Evolutionary conservation across 1,140 invertebrate species (phyloP).

Genomic region (Eufriesea mexicana): DNA sequence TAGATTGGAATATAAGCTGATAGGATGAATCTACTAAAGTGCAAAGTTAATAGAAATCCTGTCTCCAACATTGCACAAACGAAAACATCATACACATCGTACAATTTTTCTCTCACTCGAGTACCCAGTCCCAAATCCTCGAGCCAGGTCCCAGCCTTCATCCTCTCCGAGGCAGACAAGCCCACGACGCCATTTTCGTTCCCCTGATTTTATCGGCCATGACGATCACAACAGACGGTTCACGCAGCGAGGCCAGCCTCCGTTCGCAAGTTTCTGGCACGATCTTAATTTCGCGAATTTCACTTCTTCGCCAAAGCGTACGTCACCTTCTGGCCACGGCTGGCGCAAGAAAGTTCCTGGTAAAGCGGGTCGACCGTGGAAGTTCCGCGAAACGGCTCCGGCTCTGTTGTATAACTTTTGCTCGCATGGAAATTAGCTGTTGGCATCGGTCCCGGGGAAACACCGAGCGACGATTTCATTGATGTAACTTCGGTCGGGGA

Average conservation of each 20-base stretch:
- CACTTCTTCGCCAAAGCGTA: not conserved
- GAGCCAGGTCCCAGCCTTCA: too few relatives aligned
- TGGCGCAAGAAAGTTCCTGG: not conserved
- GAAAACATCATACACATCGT: too few relatives aligned
- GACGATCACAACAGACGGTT: not conserved
- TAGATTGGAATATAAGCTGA: too few relatives aligned
- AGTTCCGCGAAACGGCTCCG: conserved; percentile 34
- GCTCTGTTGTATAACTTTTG: conserved; percentile 53
- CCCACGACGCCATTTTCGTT: not conserved
- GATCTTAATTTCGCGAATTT: conserved; percentile 16
- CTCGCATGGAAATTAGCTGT: conserved; percentile 67
- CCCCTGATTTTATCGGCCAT: not conserved
- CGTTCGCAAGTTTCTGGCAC: not conserved
- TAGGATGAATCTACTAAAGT: too few relatives aligned
- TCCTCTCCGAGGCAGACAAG: too few relatives aligned
- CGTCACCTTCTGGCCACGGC: not conserved
- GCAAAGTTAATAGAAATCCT: too few relatives aligned
- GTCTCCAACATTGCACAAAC: too few relatives aligned
- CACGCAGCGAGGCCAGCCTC: not conserved
- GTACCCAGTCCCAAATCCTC: too few relatives aligned
- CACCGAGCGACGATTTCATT: conserved; percentile 49
- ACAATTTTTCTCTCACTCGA: too few relatives aligned
- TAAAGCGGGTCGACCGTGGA: conserved; percentile 28
- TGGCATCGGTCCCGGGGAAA: conserved; percentile 67
- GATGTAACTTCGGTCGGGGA: conserved; percentile 48